Evolutionary conservation across 2,888 invertebrate genomes (phyloP).

Genomic region (Heliconius hortense): DNA sequence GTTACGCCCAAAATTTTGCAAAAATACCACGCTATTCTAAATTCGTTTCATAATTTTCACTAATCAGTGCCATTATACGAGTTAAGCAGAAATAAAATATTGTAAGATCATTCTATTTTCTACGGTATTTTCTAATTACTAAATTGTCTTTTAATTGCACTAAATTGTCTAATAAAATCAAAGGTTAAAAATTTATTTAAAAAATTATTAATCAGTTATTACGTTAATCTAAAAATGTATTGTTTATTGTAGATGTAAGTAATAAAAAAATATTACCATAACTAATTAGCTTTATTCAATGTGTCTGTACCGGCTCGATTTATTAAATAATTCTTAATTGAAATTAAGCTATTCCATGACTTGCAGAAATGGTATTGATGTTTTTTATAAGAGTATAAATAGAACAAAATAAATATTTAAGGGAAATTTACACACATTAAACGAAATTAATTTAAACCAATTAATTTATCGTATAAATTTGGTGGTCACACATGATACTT

Average conservation of each 20-base stretch:
- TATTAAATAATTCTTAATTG: background rate
- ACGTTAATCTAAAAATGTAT: too few species aligned
- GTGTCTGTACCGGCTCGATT: background rate
- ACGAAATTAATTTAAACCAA: background rate
- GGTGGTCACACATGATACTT: background rate
- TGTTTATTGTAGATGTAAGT: too few species aligned
- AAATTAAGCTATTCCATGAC: background rate
- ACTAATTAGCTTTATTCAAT: background rate
- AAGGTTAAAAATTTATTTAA: background rate
- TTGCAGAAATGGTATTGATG: background rate
- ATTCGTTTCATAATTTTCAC: background rate
- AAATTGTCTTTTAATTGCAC: too few species aligned
- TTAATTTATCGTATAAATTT: background rate
- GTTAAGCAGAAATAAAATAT: background rate
- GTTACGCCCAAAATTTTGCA: background rate
- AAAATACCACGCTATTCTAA: background rate
- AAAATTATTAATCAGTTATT: too few species aligned
- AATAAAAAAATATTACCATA: background rate
- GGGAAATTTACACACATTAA: background rate
- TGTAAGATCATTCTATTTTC: background rate
- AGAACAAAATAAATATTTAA: conserved; percentile 2
- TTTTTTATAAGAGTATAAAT: background rate
- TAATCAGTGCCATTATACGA: background rate
- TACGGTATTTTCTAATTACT: background rate
- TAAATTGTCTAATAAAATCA: background rate